Conservation (phyloP, 2,797 vertebrate genomes). For the Columba guinea region DNA sequence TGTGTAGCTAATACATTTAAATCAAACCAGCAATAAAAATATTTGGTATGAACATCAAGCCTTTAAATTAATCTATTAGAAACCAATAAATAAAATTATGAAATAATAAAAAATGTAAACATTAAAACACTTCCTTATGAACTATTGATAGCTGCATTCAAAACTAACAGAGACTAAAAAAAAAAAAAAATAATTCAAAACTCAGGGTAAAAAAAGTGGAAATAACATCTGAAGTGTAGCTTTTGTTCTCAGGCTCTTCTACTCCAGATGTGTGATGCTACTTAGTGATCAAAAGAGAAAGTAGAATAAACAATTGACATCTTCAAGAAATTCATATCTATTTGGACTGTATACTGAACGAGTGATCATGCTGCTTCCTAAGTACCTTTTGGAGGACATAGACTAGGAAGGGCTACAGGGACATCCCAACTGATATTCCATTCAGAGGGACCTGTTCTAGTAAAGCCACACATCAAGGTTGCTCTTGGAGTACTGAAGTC, state of each 20-base stretch:
- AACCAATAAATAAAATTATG: constrained; percentile 21
- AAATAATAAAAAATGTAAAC: constrained; percentile 21
- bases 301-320: constrained; percentile 1
- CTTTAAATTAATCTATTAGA: constrained; percentile 46
- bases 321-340: constrained; percentile 29
- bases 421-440: background rate
- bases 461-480: background rate
- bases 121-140: constrained; percentile 21
- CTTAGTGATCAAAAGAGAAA: constrained; percentile 50
- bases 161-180: background rate
- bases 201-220: background rate
- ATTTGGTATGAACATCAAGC: background rate
- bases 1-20: constrained; percentile 18
- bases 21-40: background rate
- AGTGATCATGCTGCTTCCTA: background rate
- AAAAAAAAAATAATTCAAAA: background rate
- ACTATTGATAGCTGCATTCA: constrained; percentile 14
- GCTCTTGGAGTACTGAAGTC: background rate
- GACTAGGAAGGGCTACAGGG: background rate
- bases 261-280: constrained; percentile 45
- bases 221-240: constrained; percentile 16
- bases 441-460: background rate
- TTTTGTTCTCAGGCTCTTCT: background rate
- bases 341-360: constrained; percentile 24
- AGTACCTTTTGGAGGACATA: background rate